Conservation (phyloP, 2,113 vertebrate species). For the Melanerpes formicivorus region DNA sequence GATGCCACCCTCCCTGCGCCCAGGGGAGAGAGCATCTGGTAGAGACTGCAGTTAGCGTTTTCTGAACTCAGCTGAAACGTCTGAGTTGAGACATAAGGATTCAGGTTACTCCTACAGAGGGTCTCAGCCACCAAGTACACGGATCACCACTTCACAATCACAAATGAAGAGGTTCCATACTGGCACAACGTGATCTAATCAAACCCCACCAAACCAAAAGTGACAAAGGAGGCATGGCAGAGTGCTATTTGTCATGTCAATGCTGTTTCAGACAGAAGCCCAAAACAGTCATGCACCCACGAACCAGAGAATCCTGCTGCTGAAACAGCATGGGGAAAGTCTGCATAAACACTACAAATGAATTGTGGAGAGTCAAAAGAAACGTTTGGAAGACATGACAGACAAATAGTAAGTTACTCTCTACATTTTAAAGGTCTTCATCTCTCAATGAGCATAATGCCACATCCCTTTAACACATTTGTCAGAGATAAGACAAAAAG, state of each 20-base stretch:
- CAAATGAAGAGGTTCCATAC: not conserved
- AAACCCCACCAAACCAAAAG: not conserved
- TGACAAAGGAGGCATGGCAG: not conserved
- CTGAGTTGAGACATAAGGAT: not conserved
- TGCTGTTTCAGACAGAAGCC: not conserved
- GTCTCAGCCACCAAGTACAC: not conserved
- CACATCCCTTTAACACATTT: not conserved
- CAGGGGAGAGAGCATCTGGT: not conserved
- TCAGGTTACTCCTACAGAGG: not conserved
- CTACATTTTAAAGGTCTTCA: not conserved
- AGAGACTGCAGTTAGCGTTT: not conserved
- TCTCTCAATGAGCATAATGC: not conserved
- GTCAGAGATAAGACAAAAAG: not conserved
- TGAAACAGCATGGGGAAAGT: not conserved
- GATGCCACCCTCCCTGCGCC: not conserved
- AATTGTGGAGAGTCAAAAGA: not conserved
- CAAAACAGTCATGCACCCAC: not conserved
- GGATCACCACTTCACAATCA: not conserved
- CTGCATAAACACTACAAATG: not conserved
- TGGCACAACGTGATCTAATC: not conserved
- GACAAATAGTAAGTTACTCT: not conserved
- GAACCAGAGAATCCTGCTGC: not conserved
- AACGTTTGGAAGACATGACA: not conserved
- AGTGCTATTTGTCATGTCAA: rapidly evolving
- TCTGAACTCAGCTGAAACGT: not conserved